These are phyloP conservation scores for Drosophila histrio DNA, from an alignment of 2,888 invertebrate species.

Conservation along the genomic window DNA sequence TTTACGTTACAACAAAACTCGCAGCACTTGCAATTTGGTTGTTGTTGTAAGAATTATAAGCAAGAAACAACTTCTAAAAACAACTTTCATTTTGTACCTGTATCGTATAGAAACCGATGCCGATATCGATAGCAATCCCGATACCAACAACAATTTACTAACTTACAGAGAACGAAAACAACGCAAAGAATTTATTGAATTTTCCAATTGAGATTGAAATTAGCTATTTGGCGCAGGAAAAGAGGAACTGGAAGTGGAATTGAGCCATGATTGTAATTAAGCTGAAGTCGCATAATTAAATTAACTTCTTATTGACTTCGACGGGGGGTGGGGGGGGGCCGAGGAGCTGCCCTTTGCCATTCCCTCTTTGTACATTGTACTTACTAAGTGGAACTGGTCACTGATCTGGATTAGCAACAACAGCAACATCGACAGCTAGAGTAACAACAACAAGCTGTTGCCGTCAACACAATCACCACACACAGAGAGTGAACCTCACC, in stretches of 20 bases:
- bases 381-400: conserved; percentile 79
- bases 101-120: conserved; percentile 27
- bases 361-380: conserved; percentile 62
- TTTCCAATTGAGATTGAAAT: conserved; percentile 54
- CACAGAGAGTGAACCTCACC: conserved; percentile 47
- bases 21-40: conserved; percentile 54
- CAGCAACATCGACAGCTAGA: conserved; percentile 42
- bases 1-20: conserved; percentile 61
- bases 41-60: conserved; percentile 67
- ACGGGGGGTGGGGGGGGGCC: conserved; percentile 18
- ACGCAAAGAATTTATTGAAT: conserved; percentile 58
- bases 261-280: conserved; percentile 69
- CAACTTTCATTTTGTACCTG: conserved; percentile 76
- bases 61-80: conserved; percentile 76
- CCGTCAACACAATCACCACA: conserved; percentile 79
- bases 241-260: conserved; percentile 9
- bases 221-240: background rate
- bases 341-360: conserved; percentile 2
- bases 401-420: conserved; percentile 77
- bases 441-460: conserved; percentile 65
- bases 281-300: conserved; percentile 81
- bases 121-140: conserved; percentile 20
- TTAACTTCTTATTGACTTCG: conserved; percentile 78
- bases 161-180: conserved; percentile 32
- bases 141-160: conserved; percentile 12